Conservation (phyloP, 2,888 invertebrate species). For the Diploptera punctata region DNA sequence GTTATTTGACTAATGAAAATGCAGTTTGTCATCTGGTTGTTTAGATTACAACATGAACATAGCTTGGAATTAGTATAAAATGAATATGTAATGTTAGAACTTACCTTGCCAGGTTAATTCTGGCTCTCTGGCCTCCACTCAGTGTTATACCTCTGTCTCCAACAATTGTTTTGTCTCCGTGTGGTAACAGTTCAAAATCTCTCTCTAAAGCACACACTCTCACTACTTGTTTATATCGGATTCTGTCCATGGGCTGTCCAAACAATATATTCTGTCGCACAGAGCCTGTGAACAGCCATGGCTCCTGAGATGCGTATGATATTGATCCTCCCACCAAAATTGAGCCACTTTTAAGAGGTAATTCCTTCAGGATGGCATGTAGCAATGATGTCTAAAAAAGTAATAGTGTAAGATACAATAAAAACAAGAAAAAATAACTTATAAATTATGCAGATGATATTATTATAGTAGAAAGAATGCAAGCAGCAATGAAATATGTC, state of each 20-base stretch:
- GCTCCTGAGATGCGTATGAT: not conserved
- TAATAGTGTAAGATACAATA: too few species aligned
- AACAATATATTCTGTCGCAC: not conserved
- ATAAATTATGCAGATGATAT: too few species aligned
- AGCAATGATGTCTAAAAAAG: conserved; percentile 22
- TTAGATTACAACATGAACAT: too few species aligned
- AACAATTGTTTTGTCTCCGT: not conserved
- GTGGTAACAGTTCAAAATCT: too few species aligned
- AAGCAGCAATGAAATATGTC: too few species aligned
- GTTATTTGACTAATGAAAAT: too few species aligned
- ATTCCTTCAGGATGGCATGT: not conserved
- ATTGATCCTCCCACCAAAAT: not conserved
- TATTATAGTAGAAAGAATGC: too few species aligned
- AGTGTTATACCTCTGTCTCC: not conserved
- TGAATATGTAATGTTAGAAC: too few species aligned
- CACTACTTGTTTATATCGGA: conserved; percentile 50
- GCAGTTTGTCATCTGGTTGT: too few species aligned
- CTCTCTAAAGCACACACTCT: not conserved
- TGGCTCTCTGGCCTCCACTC: not conserved
- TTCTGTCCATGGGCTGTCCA: conserved; percentile 62
- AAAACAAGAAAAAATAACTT: too few species aligned
- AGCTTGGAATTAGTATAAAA: too few species aligned
- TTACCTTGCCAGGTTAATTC: too few species aligned
- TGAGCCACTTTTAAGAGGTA: conserved; percentile 36
- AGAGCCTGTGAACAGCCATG: not conserved